Base-by-base conservation (phyloP, 2,113 vertebrate genomes). In the Amphiprion ocellaris region DNA sequence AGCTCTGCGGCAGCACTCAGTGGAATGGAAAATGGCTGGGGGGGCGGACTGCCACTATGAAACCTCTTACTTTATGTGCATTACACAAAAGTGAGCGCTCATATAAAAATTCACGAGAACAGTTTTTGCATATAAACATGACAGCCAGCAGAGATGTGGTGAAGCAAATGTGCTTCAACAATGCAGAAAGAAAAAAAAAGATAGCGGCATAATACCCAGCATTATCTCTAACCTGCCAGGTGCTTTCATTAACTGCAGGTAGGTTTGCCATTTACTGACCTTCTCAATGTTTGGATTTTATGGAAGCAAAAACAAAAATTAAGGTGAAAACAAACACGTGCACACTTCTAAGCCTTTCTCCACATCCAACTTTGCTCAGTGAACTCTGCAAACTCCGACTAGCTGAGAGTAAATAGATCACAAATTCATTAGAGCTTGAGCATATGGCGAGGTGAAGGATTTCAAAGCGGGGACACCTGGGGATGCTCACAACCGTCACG, bases 21-120 rank as follows among this genome's bases (percentile, higher is more conserved):
- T 83, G 88, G 82, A 86, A 92, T 88, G 88, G 74, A 92, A 92
- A 91, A 89, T 75, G 79, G 78, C 80, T 33, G 5, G 23, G 44
- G 21, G 63, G 78, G 64, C 0, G 4, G 58, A 55, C 11, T 41
- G 62, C 46, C 10, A 65, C 67, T 33, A 68, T 61, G 39, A 78
- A 83, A 63, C 50, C 78, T 44, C 66, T 68, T 41, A 72, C 75
- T 79, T 70, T n/a, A 69, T 66, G 79, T 78, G 64, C 70, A 74
- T 77, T 75, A 75, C 53, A 77, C 62, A 55, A 70, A 85, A 71
- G 64, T 49, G 79, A 75, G 77, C 63, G 65, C 65, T 79, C 12
- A 6, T 66, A 85, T 78, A 70, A 77, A 88, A 83, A 85, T 79
- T 78, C 60, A 62, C 54, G 24, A 33, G 47, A 54, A n/a, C 50